Base-by-base conservation (phyloP, 2,113 vertebrate genomes). In the Piaya cayana region DNA sequence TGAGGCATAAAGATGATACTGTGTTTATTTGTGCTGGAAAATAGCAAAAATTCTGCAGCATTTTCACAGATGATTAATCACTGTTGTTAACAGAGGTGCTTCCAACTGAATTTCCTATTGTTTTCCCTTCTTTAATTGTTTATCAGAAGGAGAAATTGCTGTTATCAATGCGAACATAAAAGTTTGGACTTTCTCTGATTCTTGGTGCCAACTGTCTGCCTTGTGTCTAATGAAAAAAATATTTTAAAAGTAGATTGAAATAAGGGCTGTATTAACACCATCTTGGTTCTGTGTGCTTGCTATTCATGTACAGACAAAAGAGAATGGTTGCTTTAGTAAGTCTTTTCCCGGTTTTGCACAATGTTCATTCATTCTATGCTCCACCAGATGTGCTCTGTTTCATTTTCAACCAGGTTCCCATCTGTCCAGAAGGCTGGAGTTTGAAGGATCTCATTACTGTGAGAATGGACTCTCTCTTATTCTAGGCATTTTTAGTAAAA, bases 351-450 rank as follows among this genome's bases (percentile, higher is more conserved):
- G 23, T 88, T 94, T 93, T 94, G 62, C 53, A 88, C 71, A 89
- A 37, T 76, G 29, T 92, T 90, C 45, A 89, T 93, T 96, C 64
- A 82, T 92, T 93, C 43, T 75, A 10, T 93, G 69, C 63, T 93
- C 72, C 70, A 83, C 93, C 88, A 94, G 93, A 82, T 93, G 83
- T 77, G 90, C 55, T 96, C 6, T 90, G 65, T 96, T 97, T 96
- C 68, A 92, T 77, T 92, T 97, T 88, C 94, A 75, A 65, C 87
- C 95, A 93, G 82, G 84, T 96, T 96, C 67, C 88, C 93, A 96
- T 97, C 94, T 96, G 86, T 92, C 92, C 96, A 82, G 64, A 93
- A 90, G 30, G 64, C 79, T 97, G 82, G 67, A 83, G 63, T 91
- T 96, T 8, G 72, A 78, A 95, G 59, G 58, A 94, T 86, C 63